These are phyloP conservation scores for Nasonia longicornis DNA, from an alignment of 1,140 invertebrate genomes.

Conservation along the genomic window DNA sequence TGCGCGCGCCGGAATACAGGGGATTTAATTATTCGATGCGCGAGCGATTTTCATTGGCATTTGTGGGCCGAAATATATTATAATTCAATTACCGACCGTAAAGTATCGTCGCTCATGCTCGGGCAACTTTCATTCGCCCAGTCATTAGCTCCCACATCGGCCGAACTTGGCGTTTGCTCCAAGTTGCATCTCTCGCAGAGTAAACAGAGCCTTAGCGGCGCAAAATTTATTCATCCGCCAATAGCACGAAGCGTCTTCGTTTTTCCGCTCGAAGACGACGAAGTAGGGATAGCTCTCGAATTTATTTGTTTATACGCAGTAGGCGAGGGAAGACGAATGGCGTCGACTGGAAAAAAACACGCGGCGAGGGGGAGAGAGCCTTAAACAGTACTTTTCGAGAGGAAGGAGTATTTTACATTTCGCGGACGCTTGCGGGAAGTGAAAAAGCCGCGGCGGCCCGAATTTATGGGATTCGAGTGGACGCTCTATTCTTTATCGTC, in stretches of 20 bases:
- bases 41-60: no score
- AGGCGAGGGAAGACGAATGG: not conserved
- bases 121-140: no score
- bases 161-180: no score
- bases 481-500: constrained; percentile 14
- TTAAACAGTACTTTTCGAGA: not conserved
- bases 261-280: no score
- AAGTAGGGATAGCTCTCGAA: not conserved
- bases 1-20: no score
- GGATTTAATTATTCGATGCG: no score
- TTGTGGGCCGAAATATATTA: no score
- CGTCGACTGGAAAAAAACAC: constrained; percentile 28
- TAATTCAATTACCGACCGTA: no score
- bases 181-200: no score
- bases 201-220: no score
- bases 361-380: not conserved
- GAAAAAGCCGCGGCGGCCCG: not conserved
- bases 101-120: no score
- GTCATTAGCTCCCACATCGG: no score
- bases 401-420: constrained; percentile 35
- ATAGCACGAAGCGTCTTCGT: not conserved
- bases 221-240: not conserved
- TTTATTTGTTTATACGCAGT: constrained; percentile 45
- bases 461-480: constrained; percentile 34
- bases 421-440: constrained; percentile 7